Base-by-base conservation (phyloP, 2,888 invertebrate species). In the Trichopria drosophilae region DNA sequence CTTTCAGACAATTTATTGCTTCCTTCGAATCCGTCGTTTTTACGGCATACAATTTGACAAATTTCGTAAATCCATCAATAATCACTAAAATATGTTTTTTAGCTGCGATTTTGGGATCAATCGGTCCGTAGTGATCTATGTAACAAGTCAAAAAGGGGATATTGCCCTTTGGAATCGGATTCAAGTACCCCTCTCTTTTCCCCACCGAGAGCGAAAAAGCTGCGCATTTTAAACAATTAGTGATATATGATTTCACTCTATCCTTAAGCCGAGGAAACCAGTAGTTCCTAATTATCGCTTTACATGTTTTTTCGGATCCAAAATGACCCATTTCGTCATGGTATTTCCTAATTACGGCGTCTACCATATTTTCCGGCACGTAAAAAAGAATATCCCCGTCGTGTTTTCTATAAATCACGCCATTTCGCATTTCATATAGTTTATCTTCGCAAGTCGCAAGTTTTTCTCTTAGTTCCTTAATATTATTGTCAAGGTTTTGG, bases 201-300 rank as follows among this genome's bases (percentile, higher is more conserved):
- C 31, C 31, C 16, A 20, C 18, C 10, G 18, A 16, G 18, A 20
- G 34, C 19, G 34, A 47, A 20, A 29, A 39, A 12, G 19, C 22
- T 9, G 31, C 18, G 6, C 47, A n/a, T n/a, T n/a, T n/a, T n/a
- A n/a, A n/a, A n/a, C n/a, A n/a, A n/a, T n/a, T n/a, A n/a, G n/a
- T n/a, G n/a, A n/a, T n/a, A n/a, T n/a, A n/a, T n/a, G n/a, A n/a
- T n/a, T n/a, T n/a, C n/a, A n/a, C n/a, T n/a, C n/a, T n/a, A n/a
- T n/a, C n/a, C n/a, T n/a, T n/a, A n/a, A n/a, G n/a, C n/a, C n/a
- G n/a, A n/a, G n/a, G 31, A 13, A 15, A 31, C 10, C 29, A 22
- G n/a, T 32, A 46, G 23, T 46, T 46, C 10, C 37, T 36, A 9
- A 22, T 36, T 36, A 36, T 36, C 37, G 32, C 32, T 6, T 32